Conservation (phyloP, 2,113 vertebrate species). For the Vidua macroura region DNA sequence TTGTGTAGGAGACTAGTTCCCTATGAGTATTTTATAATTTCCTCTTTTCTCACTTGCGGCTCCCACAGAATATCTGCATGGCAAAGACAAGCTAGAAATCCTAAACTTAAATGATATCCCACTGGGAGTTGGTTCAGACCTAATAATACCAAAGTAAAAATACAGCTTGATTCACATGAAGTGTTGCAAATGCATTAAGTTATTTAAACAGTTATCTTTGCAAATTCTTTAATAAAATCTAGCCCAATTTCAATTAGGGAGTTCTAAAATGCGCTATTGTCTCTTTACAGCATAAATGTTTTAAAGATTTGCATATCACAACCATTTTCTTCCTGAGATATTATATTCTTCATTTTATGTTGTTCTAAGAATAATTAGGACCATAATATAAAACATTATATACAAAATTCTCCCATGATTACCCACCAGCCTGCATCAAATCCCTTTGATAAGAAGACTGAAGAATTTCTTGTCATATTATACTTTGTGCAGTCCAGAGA, state of each 20-base stretch:
- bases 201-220: neutral
- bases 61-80: neutral
- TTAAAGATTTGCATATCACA: neutral
- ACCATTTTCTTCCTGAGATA: neutral
- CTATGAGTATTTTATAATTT: neutral
- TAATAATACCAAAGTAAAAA: neutral
- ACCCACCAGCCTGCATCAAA: neutral
- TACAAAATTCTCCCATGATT: neutral
- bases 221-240: neutral
- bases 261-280: neutral
- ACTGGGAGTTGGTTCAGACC: neutral
- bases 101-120: neutral
- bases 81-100: neutral
- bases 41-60: neutral
- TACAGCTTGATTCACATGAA: neutral
- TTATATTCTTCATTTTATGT: neutral
- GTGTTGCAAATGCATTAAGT: neutral
- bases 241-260: neutral
- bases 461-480: neutral
- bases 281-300: neutral
- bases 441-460: neutral
- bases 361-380: neutral
- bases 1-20: neutral
- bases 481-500: neutral
- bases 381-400: neutral